Percentiles rank a stretch among this genome's conserved stretches.
phyloP scores from a whole-genome alignment of 2,797 vertebrate genomes.

The Leptatherina wallacei region DNA sequence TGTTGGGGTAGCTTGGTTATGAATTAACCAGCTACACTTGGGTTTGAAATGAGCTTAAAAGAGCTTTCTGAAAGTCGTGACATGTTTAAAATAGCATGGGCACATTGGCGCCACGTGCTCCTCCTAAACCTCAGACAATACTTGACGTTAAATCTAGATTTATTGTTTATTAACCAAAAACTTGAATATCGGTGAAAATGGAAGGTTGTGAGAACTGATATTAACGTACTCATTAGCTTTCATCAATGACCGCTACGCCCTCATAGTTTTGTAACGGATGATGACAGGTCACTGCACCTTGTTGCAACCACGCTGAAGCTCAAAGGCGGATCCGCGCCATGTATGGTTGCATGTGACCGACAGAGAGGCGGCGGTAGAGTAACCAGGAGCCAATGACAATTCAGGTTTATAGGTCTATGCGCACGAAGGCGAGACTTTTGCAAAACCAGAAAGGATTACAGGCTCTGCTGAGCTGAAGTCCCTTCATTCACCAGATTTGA shows the following conservation, averaged over 20 bases:
- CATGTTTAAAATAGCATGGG: conserved; percentile 20
- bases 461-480: neutral
- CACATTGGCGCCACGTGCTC: conserved; percentile 74
- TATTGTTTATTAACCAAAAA: neutral
- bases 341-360: conserved; percentile 49
- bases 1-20: rapidly evolving
- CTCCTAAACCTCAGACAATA: neutral
- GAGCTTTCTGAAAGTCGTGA: neutral
- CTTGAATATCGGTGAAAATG: neutral
- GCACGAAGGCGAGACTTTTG: neutral
- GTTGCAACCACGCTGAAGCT: conserved; percentile 23
- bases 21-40: neutral
- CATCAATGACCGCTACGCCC: no score
- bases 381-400: conserved; percentile 45
- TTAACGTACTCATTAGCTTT: neutral
- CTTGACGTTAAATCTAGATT: neutral
- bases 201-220: rapidly evolving
- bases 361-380: conserved; percentile 36
- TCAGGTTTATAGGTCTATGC: neutral
- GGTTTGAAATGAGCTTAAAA: neutral
- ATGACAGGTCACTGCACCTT: conserved; percentile 46
- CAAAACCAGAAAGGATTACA: conserved; percentile 27
- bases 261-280: neutral
- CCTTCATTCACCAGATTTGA: conserved; percentile 38
- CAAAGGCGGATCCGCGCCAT: conserved; percentile 38